Evolutionary conservation across 2,113 vertebrate genomes (phyloP).

Genomic region (Struthio camelus): DNA sequence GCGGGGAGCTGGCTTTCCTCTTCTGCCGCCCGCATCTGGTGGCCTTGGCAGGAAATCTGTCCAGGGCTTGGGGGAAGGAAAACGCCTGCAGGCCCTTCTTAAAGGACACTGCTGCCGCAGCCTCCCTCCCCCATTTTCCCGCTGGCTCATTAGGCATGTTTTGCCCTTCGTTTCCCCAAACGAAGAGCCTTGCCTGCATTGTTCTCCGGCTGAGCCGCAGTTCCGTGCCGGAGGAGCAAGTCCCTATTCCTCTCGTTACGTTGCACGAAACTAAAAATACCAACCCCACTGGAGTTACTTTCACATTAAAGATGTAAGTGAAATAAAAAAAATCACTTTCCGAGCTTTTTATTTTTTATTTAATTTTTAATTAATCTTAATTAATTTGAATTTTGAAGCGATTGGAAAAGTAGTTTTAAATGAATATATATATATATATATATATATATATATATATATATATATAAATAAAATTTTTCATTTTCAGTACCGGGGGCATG

Average conservation of each 20-base stretch:
- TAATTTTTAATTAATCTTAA: constrained; percentile 66
- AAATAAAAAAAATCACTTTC: constrained; percentile 21
- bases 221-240: background rate
- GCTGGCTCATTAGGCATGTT: background rate
- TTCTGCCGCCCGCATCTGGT: background rate
- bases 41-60: fast-evolving
- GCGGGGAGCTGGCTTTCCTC: background rate
- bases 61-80: background rate
- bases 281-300: constrained; percentile 50
- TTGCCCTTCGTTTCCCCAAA: background rate
- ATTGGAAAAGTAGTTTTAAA: constrained; percentile 35
- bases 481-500: background rate
- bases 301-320: constrained; percentile 63
- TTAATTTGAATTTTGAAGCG: constrained; percentile 53
- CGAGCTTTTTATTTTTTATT: constrained; percentile 47
- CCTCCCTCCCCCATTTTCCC: background rate
- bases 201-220: background rate
- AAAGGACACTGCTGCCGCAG: background rate
- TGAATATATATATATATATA: background rate
- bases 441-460: background rate
- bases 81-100: background rate
- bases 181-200: fast-evolving
- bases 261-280: constrained; percentile 54
- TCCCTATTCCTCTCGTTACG: constrained; percentile 5
- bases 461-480: background rate